These are phyloP conservation scores for Hydroisotoma schaefferi DNA, from an alignment of 2,888 invertebrate species.

Conservation along the genomic window DNA sequence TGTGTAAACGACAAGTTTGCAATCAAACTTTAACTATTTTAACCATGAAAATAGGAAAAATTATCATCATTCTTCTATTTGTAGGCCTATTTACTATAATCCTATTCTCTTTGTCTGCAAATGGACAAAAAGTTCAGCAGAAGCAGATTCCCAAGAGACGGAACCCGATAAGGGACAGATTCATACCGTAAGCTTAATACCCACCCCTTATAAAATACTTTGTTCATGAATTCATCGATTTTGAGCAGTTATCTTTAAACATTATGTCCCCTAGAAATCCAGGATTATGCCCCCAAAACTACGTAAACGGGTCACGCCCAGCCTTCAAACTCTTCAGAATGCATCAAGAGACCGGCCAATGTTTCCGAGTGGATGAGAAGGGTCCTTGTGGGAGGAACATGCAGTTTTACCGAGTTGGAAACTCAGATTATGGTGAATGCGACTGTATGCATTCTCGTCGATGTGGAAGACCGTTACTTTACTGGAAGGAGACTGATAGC, in stretches of 20 bases:
- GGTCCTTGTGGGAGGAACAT: conserved; percentile 45
- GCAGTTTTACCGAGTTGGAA: conserved; percentile 41
- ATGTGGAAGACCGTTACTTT: conserved; percentile 45
- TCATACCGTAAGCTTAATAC: conserved; percentile 7
- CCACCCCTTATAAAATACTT: too few species aligned
- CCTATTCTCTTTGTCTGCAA: neutral
- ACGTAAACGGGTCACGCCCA: conserved; percentile 28
- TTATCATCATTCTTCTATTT: conserved; percentile 3
- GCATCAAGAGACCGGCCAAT: conserved; percentile 31
- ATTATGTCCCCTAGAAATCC: too few species aligned
- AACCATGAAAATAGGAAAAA: neutral
- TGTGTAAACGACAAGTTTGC: too few species aligned
- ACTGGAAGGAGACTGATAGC: conserved; percentile 43
- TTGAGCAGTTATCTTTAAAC: too few species aligned
- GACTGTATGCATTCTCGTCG: conserved; percentile 42
- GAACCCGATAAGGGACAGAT: conserved; percentile 5
- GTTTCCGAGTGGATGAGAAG: conserved; percentile 39
- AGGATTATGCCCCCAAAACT: conserved; percentile 33
- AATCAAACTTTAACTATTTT: too few species aligned
- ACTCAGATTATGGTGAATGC: conserved; percentile 42
- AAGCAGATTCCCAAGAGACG: too few species aligned
- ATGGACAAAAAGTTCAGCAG: too few species aligned
- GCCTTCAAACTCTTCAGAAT: conserved; percentile 32
- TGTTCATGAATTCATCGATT: too few species aligned
- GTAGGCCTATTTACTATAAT: neutral